Evolutionary conservation across 2,888 invertebrate species (phyloP), one percentile per base, ranked within the genome.

Genomic region (Eupsilia transversa): DNA sequence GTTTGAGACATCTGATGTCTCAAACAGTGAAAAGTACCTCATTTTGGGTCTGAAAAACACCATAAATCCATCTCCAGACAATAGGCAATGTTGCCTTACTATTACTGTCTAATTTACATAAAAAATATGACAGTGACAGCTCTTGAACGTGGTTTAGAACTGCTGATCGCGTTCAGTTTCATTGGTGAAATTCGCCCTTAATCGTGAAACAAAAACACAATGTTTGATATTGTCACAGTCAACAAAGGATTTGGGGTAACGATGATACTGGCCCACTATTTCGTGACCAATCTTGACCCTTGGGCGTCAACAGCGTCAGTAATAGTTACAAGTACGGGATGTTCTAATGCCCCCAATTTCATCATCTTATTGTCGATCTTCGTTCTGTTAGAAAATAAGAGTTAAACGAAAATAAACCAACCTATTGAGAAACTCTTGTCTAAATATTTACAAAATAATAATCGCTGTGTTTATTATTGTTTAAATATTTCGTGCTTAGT

Each of bases 241-340:
- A 65, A 75, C 81, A 75, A 61, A 61, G 23, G 43, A 75, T 69
- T 79, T 49, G 23, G 64, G 54, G 52, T 77, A 66, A 61, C 54
- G 27, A 38, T 46, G 23, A 41, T 14, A 61, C 49, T 70, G 56
- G 43, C 43, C 61, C 33, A 57, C 23, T 38, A 81, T 52, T 43
- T 27, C n/a, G 60, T 52, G 52, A 57, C 56, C 60, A 69, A 74
- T 66, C 65, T 33, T 60, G 65, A 70, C 52, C 77, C 43, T 49
- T 41, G 33, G 7, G 30, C 38, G 63, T 65, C 73, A 60, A 57
- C 52, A 56, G 30, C 14, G 6, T 61, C 10, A 20, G n/a, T 54
- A 69, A 76, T 38, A 46, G 30, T 27, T 33, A 49, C 61, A 54
- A 73, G 23, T 35, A 69, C 70, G 38, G 69, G 59, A 76, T 63